Percentiles rank a stretch among this genome's conserved stretches.
Conservation (phyloP, 2,797 vertebrate genomes). For the Hemibagrus guttatus region DNA sequence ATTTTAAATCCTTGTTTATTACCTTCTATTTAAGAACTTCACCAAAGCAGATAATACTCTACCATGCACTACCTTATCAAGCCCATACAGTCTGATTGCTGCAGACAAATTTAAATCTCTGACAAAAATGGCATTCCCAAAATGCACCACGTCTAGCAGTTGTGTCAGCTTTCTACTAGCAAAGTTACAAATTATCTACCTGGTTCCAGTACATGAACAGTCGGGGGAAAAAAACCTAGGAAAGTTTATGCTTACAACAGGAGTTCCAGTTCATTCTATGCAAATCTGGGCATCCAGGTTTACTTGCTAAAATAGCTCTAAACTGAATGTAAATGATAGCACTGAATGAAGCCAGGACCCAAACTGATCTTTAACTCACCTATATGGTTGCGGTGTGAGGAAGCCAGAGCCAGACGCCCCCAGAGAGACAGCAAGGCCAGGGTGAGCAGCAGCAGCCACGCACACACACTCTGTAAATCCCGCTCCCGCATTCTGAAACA, state of each 20-base stretch:
- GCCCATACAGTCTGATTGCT: background rate
- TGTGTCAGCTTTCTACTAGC: background rate
- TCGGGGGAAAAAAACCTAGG: background rate
- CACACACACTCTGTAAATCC: constrained; percentile 81
- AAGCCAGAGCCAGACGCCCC: constrained; percentile 83
- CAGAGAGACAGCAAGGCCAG: constrained; percentile 89
- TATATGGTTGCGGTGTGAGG: constrained; percentile 88
- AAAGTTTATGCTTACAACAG: background rate
- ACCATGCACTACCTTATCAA: constrained; percentile 7
- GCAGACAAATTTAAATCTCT: background rate
- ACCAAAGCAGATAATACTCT: background rate
- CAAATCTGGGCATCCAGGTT: background rate
- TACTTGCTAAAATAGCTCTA: background rate
- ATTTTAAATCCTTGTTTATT: background rate
- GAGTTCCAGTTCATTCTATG: background rate
- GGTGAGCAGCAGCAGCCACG: constrained; percentile 82
- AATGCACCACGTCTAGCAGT: background rate
- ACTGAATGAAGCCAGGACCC: background rate
- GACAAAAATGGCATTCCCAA: background rate
- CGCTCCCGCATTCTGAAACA: constrained; percentile 87
- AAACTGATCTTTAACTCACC: constrained; percentile 73
- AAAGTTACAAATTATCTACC: background rate
- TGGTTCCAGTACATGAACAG: background rate
- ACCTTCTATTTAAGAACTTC: background rate
- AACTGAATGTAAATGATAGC: background rate